Conservation (phyloP, 1,140 invertebrate species). For the Drosophila busckii region DNA sequence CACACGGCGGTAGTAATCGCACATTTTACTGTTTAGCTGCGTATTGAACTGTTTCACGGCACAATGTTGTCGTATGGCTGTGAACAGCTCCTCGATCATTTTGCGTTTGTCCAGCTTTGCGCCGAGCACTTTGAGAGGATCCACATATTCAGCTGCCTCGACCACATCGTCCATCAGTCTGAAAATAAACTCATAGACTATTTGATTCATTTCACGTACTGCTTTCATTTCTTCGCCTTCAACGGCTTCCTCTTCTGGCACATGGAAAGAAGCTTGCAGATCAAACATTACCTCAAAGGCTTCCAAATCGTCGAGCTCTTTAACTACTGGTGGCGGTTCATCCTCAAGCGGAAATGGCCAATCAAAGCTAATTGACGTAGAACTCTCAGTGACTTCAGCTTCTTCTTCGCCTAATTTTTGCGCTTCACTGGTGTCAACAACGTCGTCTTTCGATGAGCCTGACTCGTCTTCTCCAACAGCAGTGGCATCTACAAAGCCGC, state of each 20-base stretch:
- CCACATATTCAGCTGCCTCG: neutral
- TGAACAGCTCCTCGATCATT: neutral
- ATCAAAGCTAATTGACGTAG: neutral
- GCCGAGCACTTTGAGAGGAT: neutral
- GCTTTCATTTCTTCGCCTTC: neutral
- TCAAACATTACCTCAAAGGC: neutral
- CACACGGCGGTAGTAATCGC: constrained; percentile 19
- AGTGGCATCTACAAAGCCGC: no score
- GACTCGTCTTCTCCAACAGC: no score
- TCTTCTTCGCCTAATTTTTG: neutral
- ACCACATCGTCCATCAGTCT: constrained; percentile 9
- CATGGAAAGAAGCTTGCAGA: neutral
- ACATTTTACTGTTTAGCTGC: constrained; percentile 4
- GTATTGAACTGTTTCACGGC: neutral
- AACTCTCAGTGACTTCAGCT: neutral
- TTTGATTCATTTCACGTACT: neutral
- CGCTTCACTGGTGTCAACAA: no score
- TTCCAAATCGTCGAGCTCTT: neutral
- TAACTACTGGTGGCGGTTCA: neutral
- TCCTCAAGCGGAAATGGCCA: constrained; percentile 9
- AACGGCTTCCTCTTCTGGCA: accelerated
- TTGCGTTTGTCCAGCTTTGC: constrained; percentile 13
- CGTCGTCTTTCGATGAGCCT: no score
- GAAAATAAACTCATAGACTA: neutral
- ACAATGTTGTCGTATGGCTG: neutral